Conservation (phyloP, 2,113 vertebrate genomes). For the Psittacus erithacus region DNA sequence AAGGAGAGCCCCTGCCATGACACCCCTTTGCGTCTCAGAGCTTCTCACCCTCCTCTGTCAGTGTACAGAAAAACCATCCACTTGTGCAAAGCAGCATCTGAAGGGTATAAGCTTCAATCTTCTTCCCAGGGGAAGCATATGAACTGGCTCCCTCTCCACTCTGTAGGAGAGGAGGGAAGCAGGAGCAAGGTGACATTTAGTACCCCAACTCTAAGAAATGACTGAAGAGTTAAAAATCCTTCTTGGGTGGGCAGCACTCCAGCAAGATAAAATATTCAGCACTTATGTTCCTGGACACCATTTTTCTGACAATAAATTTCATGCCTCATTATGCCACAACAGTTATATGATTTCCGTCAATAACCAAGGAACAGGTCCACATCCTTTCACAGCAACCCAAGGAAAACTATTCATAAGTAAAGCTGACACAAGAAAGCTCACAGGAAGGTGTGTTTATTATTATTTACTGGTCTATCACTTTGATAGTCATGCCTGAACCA, state of each 20-base stretch:
- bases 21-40: not conserved
- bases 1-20: not conserved
- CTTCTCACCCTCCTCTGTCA: not conserved
- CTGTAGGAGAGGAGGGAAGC: not conserved
- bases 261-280: conserved; percentile 33
- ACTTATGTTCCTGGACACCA: not conserved
- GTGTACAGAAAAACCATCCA: not conserved
- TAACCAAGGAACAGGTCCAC: not conserved
- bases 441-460: not conserved
- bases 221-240: not conserved
- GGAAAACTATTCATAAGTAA: not conserved
- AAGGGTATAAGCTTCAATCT: not conserved
- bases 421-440: not conserved
- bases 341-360: conserved; percentile 34
- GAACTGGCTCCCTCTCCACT: not conserved
- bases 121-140: fast-evolving
- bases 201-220: not conserved
- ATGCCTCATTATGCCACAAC: conserved; percentile 49
- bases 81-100: not conserved
- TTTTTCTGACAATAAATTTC: conserved; percentile 61
- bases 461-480: not conserved
- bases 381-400: not conserved
- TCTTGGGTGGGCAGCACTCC: not conserved
- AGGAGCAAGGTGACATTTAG: not conserved
- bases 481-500: not conserved